A percentile compares a stretch with the other conserved stretches of the same genome.
Evolutionary conservation across 1,140 invertebrate genomes (phyloP).

Genomic region (Dufourea novaeangliae): DNA sequence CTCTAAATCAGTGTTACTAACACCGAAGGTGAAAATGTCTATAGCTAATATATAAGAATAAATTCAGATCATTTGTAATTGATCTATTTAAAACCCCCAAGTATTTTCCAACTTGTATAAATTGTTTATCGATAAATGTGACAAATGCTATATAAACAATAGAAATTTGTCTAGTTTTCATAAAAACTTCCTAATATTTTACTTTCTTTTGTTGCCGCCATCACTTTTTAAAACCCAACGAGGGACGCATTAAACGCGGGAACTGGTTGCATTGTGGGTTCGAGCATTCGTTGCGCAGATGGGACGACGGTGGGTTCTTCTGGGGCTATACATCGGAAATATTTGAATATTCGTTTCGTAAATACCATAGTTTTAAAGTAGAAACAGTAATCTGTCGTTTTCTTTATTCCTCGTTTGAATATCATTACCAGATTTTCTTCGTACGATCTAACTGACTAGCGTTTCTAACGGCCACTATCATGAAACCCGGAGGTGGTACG

Average conservation of each 20-base stretch:
- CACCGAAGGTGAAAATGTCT: background rate
- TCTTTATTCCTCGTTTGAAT: background rate
- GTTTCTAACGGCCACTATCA: conserved; percentile 58
- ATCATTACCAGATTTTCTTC: background rate
- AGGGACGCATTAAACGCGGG: background rate
- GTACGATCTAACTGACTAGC: conserved; percentile 14
- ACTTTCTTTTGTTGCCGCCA: background rate
- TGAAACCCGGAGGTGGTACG: conserved; percentile 72
- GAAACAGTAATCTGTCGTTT: background rate
- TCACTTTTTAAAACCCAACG: background rate
- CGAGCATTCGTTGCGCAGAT: background rate
- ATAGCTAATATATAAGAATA: background rate
- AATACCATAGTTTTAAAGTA: background rate
- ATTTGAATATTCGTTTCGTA: background rate
- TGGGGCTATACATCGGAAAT: background rate
- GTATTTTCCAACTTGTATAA: too few relatives aligned
- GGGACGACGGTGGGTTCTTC: background rate
- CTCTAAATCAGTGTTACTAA: background rate
- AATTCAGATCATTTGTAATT: too few relatives aligned
- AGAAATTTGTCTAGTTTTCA: background rate
- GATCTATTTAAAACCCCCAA: too few relatives aligned
- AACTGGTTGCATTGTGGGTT: background rate
- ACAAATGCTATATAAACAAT: too few relatives aligned
- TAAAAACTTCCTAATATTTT: conserved; percentile 1
- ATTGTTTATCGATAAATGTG: too few relatives aligned